These are phyloP conservation scores for Pachycephus smyrnensis DNA, from an alignment of 2,888 invertebrate species.

Conservation along the genomic window DNA sequence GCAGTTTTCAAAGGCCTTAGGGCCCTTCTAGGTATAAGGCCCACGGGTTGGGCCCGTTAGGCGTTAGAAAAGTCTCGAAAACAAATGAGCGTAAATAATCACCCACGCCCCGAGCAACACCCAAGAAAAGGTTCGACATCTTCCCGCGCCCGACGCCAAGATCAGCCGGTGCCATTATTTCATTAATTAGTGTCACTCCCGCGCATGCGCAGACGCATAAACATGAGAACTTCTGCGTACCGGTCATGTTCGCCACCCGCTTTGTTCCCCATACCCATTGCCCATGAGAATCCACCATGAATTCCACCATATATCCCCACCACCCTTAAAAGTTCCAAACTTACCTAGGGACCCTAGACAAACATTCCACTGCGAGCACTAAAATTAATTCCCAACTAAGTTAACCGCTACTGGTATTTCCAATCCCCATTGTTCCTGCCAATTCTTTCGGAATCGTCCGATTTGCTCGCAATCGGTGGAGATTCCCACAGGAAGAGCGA, in stretches of 20 bases:
- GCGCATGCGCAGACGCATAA: slow-evolving; percentile 43
- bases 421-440: neutral
- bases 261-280: slow-evolving; percentile 15
- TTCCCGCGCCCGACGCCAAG: slow-evolving; percentile 39
- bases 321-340: neutral
- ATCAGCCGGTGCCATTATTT: slow-evolving; percentile 52
- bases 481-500: neutral
- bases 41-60: neutral
- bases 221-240: slow-evolving; percentile 49
- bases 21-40: neutral
- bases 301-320: neutral
- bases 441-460: slow-evolving; percentile 18
- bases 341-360: neutral
- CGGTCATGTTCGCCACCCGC: slow-evolving; percentile 26
- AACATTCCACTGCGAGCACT: neutral
- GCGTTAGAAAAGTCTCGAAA: neutral
- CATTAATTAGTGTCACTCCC: slow-evolving; percentile 60
- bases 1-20: neutral
- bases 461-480: slow-evolving; percentile 31
- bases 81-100: slow-evolving; percentile 60
- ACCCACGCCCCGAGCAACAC: slow-evolving; percentile 47
- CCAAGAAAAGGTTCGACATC: slow-evolving; percentile 52
- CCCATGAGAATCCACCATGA: neutral
- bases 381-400: neutral
- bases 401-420: neutral